Base-by-base conservation (phyloP, 2,888 invertebrate species). In the Thumatha senex region DNA sequence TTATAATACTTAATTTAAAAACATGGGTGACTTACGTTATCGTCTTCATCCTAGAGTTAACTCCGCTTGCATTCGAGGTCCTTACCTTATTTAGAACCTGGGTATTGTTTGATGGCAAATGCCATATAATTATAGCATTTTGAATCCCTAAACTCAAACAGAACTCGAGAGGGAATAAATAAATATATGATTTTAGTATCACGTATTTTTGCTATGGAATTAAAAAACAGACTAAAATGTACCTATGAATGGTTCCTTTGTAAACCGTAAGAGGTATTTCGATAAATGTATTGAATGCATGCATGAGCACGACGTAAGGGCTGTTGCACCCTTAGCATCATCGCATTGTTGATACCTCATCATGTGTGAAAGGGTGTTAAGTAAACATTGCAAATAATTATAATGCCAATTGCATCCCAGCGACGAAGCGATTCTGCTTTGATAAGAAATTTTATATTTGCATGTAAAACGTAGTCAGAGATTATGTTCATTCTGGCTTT, bases 351-450 rank as follows among this genome's bases (percentile, higher is more conserved):
- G 69, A 76, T 79, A 76, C 83, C 84, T 86, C 89, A 76, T 92
- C 91, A 92, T 86, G 87, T 88, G 89, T 88, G 86, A 91, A 92
- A 91, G 92, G 92, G 92, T 92, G 91, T 90, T 92, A 92, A 92
- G 92, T 92, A 92, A 92, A 92, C 92, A 92, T 92, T 91, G 92
- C 89, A 88, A 89, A 92, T 91, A 86, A 89, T 90, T 91, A 90
- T 86, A 86, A 89, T 88, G 80, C 81, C 84, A 86, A 89, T 86
- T 84, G 86, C 85, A 89, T 84, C 86, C 75, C 74, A 74, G 74
- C 70, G 72, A 69, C 70, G 75, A 62, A 68, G 68, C 73, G 86
- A 86, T 87, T 71, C 72, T 70, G 73, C 80, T 80, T 85, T 78
- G 83, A 87, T 87, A 86, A 86, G 82, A 78, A 82, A 82, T 78